phyloP scores from a whole-genome alignment of 2,113 vertebrate genomes.

The Odontophorus gujanensis region DNA sequence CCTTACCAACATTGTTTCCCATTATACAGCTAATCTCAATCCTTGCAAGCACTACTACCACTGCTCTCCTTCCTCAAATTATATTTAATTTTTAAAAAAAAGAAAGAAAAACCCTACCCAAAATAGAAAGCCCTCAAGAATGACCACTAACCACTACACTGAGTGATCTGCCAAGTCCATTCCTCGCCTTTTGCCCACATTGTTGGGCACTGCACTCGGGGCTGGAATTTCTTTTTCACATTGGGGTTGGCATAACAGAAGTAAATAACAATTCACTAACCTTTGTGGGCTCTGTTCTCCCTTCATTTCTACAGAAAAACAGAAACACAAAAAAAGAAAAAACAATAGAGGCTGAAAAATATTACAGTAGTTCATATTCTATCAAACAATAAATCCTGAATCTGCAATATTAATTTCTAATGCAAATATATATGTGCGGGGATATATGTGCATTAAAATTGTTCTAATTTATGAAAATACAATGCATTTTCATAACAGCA shows the following conservation, averaged over 20 bases:
- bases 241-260: neutral
- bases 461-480: neutral
- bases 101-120: neutral
- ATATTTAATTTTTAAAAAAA: neutral
- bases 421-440: neutral
- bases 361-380: neutral
- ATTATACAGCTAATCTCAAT: neutral
- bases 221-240: neutral
- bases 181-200: neutral
- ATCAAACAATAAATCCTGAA: neutral
- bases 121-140: neutral
- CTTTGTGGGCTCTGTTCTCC: neutral
- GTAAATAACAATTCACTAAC: neutral
- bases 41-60: neutral
- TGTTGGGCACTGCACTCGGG: neutral
- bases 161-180: neutral
- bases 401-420: neutral
- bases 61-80: neutral
- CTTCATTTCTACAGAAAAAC: neutral
- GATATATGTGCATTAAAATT: neutral
- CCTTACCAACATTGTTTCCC: neutral
- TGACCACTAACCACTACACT: neutral
- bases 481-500: neutral
- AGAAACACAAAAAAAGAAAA: neutral
- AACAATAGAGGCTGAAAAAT: neutral